A percentile compares a stretch with the other conserved stretches of the same genome.
phyloP scores from a whole-genome alignment of 1,140 invertebrate genomes.

The Pseudomyrmex sp. region DNA sequence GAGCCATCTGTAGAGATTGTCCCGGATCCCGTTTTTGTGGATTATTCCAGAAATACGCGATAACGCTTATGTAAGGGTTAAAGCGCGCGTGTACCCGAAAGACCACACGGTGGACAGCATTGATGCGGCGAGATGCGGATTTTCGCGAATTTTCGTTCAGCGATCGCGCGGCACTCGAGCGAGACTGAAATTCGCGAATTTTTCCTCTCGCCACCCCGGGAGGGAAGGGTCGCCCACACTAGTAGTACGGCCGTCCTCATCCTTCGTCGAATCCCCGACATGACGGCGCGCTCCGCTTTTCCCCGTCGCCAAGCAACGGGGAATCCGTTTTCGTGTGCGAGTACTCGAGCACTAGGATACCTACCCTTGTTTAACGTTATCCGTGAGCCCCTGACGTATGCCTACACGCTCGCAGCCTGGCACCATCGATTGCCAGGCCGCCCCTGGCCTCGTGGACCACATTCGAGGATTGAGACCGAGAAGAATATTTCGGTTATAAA shows the following conservation, averaged over 20 bases:
- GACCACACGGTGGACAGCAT: background rate
- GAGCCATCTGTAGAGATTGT: background rate
- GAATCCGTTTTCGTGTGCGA: slow-evolving; percentile 27
- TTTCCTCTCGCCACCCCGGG: background rate
- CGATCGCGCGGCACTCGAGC: background rate
- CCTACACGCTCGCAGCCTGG: slow-evolving; percentile 31
- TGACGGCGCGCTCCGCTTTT: slow-evolving; percentile 63
- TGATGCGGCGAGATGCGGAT: background rate
- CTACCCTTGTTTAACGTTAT: background rate
- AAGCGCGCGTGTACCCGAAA: slow-evolving; percentile 13
- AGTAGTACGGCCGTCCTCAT: slow-evolving; percentile 42
- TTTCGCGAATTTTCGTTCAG: background rate
- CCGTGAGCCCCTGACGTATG: slow-evolving; percentile 19
- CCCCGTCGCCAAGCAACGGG: slow-evolving; percentile 69
- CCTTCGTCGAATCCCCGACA: slow-evolving; percentile 26
- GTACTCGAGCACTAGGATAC: slow-evolving; percentile 10
- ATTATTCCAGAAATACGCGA: slow-evolving; percentile 8
- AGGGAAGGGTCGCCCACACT: slow-evolving; percentile 48
- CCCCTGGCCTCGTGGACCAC: slow-evolving; percentile 38
- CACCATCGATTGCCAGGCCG: slow-evolving; percentile 66
- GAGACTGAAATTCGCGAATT: background rate
- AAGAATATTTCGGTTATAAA: background rate
- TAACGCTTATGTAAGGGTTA: slow-evolving; percentile 8
- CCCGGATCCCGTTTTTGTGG: background rate
- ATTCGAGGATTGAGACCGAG: slow-evolving; percentile 2